Base-by-base conservation (phyloP, 2,797 vertebrate genomes). In the Rhabdomys pumilio region DNA sequence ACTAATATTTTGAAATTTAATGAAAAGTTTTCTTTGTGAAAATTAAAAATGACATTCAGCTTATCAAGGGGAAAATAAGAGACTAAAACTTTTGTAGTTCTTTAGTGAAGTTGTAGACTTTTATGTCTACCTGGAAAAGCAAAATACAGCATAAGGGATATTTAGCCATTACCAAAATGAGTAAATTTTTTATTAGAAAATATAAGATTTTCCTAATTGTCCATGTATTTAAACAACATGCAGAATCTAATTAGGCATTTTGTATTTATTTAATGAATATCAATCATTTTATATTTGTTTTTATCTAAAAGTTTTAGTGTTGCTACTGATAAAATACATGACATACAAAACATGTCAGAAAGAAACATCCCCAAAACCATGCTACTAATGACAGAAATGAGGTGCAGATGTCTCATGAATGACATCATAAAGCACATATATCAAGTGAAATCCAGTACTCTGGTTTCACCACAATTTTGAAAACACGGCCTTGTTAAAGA, bases 231-330 rank as follows among this genome's bases (percentile, higher is more conserved):
- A 86, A 57, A 12, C 13, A 86, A 89, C 26, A 34, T 79, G 3
- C 1, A 93, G 15, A 93, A 83, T 94, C 11, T 31, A 94, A 83
- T 89, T 80, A 73, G 11, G 17, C 3, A 90, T 5, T 1, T 80
- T 57, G 29, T 0, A 69, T 47, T 77, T 3, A 65, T 76, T 73
- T 89, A 75, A 72, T 76, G 11, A 86, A 55, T 77, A 89, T 61
- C 14, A 85, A 14, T 67, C 63, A 24, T 2, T 41, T 65, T 10
- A 69, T 72, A 86, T 80, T 53, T 61, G 75, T 61, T 93, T 6
- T 96, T 90, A 86, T 38, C 15, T 80, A 81, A 83, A 41, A 91
- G 34, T 92, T 94, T 91, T 86, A 75, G 50, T 93, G 88, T 2
- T 14, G 77, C 19, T 88, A 6, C 19, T 92, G 26, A 85, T 85